Base-by-base conservation (phyloP, 2,113 vertebrate species). In the Tachuris rubrigastra region DNA sequence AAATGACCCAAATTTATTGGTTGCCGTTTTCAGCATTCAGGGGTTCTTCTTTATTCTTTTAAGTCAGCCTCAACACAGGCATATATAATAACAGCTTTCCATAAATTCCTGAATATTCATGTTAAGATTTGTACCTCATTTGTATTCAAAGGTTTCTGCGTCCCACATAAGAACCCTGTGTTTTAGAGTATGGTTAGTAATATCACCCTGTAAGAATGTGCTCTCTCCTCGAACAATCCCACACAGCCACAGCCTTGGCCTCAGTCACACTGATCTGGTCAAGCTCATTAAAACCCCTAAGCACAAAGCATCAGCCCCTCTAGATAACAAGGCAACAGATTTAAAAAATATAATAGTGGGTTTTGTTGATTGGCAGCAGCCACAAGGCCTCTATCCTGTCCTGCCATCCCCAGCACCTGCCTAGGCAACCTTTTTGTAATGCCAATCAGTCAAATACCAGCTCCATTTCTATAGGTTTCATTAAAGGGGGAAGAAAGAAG, bases 81-180 rank as follows among this genome's bases (percentile, higher is more conserved):
- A 28, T 83, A 52, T 85, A 27, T 60, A 95, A 73, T 81, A 87
- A 62, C 21, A 89, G 89, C 76, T 86, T 93, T 88, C 62, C 73
- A 96, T 73, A 90, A 96, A 93, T 89, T 88, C 72, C 71, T 95
- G 85, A 96, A 96, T 96, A 89, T 96, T 96, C 67, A 83, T 89
- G 69, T 87, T 90, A 69, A 74, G 71, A 67, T 52, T 94, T 90
- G 49, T 46, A 63, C 69, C 77, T 96, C 53, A 68, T 96, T 93
- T 87, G 52, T 91, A 91, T 89, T 92, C 91, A 52, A 5, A 33
- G 21, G 85, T 91, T 90, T 94, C 41, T 50, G 24, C 78, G 59
- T 75, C 56, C 71, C 60, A 66, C 62, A 55, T 67, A 69, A 90
- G 88, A 80, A 59, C 9, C 6, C 55, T 60, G 46, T 68, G 81